Percentiles rank a stretch among this genome's conserved stretches.
These are phyloP conservation scores for Psettodes erumei DNA, from an alignment of 2,113 vertebrate species.

Conservation along the genomic window DNA sequence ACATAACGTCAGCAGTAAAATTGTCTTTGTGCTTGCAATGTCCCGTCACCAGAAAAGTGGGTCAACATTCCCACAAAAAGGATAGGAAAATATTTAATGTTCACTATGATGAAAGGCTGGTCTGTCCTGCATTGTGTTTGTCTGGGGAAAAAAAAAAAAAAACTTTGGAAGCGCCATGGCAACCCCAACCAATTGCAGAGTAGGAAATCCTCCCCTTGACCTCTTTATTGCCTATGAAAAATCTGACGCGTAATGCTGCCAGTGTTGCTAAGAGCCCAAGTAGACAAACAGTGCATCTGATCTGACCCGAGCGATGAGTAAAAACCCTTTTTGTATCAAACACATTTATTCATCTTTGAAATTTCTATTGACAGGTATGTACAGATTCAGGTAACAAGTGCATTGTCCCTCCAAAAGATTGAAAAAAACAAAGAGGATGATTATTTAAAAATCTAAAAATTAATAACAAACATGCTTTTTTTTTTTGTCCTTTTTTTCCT, in stretches of 20 bases:
- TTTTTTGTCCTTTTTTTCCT: slow-evolving; percentile 40
- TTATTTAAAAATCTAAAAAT: slow-evolving; percentile 63
- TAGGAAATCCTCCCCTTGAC: slow-evolving; percentile 68
- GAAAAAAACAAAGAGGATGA: slow-evolving; percentile 14
- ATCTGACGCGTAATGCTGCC: slow-evolving; percentile 35
- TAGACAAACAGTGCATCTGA: slow-evolving; percentile 52
- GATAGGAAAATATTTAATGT: slow-evolving; percentile 7
- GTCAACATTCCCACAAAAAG: slow-evolving; percentile 10
- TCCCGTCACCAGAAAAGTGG: slow-evolving; percentile 7
- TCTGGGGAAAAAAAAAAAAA: slow-evolving; percentile 30
- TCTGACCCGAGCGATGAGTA: slow-evolving; percentile 13
- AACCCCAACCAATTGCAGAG: slow-evolving; percentile 59
- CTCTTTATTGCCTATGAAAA: slow-evolving; percentile 61
- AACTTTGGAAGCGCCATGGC: slow-evolving; percentile 44
- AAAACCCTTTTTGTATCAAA: slow-evolving; percentile 63
- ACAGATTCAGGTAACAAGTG: slow-evolving; percentile 69
- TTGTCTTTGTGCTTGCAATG: neutral
- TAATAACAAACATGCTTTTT: slow-evolving; percentile 62
- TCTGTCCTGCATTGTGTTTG: slow-evolving; percentile 52
- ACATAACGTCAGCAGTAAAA: slow-evolving; percentile 12
- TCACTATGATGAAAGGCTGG: slow-evolving; percentile 53
- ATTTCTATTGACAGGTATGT: slow-evolving; percentile 79
- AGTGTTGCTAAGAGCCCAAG: slow-evolving; percentile 63
- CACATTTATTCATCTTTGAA: slow-evolving; percentile 69
- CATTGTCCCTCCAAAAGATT: slow-evolving; percentile 43